Evolutionary conservation across 2,888 invertebrate genomes (phyloP), one percentile per base, ranked within the genome.

Genomic region (Dioctria linearis): DNA sequence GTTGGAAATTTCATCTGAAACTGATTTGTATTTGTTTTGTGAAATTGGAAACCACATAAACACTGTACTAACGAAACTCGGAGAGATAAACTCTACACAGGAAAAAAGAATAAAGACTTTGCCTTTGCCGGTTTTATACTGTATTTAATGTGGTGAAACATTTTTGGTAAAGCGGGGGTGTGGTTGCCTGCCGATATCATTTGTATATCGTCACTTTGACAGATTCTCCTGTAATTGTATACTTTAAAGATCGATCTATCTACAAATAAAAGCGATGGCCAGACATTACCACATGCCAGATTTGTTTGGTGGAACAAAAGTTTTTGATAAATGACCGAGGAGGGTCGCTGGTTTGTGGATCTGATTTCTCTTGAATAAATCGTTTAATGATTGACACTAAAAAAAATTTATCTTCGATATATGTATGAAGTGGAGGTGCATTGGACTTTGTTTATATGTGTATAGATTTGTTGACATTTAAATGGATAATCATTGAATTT

Each of bases 31-130:
- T 66, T 66, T 66, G 46, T 66, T 43, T 66, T 66, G 4, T 66
- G 66, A 66, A 66, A 66, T 66, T 66, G 66, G 46, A 66, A 66
- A 66, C 66, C 66, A 43, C 66, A 43, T 66, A 66, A 66, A 66
- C 66, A 66, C 66, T 43, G 5, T 37, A 25, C 6, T 25, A 25
- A 25, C 25, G 25, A 66, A 66, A 13, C 42, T 66, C 46, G 4
- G 5, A 25, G 25, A 25, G 13, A n/a, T 66, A 66, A n/a, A 6
- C 5, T 43, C n/a, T n/a, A n/a, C 5, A 66, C 40, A 66, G 11
- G n/a, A 66, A 59, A 66, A 66, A 46, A 25, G 25, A 25, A 25
- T 25, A 25, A 25, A 25, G 25, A 66, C 4, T 61, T 51, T 37
- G 37, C 37, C 25, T 25, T 25, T 6, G 39, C 37, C 61, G 25